phyloP scores from a whole-genome alignment of 2,888 invertebrate genomes.

The Volucella bombylans region DNA sequence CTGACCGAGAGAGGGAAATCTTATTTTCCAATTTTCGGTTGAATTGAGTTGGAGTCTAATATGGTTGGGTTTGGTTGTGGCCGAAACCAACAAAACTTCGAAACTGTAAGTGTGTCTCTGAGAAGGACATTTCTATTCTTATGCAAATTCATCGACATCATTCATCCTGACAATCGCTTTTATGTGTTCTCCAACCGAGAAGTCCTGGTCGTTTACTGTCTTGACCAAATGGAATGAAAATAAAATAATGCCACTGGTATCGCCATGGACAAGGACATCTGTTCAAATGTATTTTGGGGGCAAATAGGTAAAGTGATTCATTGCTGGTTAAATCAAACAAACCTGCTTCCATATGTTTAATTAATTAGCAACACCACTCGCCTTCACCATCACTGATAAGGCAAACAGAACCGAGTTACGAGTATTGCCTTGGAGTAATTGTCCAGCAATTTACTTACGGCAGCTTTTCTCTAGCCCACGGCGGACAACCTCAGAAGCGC shows the following conservation, averaged over 20 bases:
- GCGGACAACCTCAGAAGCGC: slow-evolving; percentile 45
- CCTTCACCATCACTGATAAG: slow-evolving; percentile 22
- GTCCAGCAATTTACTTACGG: neutral
- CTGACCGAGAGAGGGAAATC: slow-evolving; percentile 35
- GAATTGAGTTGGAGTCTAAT: neutral
- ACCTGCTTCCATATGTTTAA: slow-evolving; percentile 13
- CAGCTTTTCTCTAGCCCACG: neutral
- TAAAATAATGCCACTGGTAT: slow-evolving; percentile 8
- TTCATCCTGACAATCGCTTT: slow-evolving; percentile 61
- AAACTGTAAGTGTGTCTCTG: slow-evolving; percentile 10
- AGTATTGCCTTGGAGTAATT: slow-evolving; percentile 10
- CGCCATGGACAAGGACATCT: slow-evolving; percentile 20
- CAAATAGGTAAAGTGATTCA: slow-evolving; percentile 34
- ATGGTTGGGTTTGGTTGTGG: no score
- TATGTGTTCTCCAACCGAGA: slow-evolving; percentile 23
- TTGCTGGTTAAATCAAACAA: neutral
- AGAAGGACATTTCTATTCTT: slow-evolving; percentile 52
- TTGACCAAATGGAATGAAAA: slow-evolving; percentile 51
- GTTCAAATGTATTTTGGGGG: slow-evolving; percentile 36
- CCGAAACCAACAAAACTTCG: slow-evolving; percentile 42
- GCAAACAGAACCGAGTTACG: neutral
- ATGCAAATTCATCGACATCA: slow-evolving; percentile 63
- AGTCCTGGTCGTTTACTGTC: slow-evolving; percentile 48
- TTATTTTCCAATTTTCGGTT: slow-evolving; percentile 56
- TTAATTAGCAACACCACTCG: slow-evolving; percentile 39